A percentile compares a stretch with the other conserved stretches of the same genome.
Evolutionary conservation across 2,888 invertebrate species (phyloP).

Genomic region (Venusia cambrica): DNA sequence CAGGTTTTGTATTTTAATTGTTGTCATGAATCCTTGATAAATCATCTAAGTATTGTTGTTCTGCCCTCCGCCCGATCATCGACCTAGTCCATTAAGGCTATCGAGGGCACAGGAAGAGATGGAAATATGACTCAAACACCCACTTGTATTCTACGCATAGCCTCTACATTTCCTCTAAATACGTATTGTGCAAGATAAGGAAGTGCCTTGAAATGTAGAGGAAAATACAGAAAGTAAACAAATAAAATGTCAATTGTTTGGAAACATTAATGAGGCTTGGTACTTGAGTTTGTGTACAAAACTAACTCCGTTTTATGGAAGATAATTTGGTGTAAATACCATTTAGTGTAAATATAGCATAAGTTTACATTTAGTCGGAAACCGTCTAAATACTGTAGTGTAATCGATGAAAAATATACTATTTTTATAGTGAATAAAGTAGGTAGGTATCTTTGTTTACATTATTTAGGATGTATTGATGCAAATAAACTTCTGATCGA

Average conservation of each 20-base stretch:
- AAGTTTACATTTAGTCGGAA: too few species aligned
- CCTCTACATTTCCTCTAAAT: slow-evolving; percentile 30
- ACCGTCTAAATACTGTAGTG: too few species aligned
- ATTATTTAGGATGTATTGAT: too few species aligned
- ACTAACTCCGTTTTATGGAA: not conserved
- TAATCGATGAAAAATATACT: too few species aligned
- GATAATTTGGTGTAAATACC: too few species aligned
- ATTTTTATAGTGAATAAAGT: too few species aligned
- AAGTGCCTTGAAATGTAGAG: slow-evolving; percentile 23
- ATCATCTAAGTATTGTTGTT: slow-evolving; percentile 9
- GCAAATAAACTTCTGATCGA: too few species aligned
- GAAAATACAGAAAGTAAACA: slow-evolving; percentile 28
- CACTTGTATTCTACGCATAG: slow-evolving; percentile 18
- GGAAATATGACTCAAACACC: slow-evolving; percentile 24
- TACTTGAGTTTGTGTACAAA: slow-evolving; percentile 16
- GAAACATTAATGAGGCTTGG: slow-evolving; percentile 18
- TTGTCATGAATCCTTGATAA: slow-evolving; percentile 5
- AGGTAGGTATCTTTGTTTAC: too few species aligned
- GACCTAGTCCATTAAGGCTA: slow-evolving; percentile 21
- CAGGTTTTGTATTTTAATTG: slow-evolving; percentile 4
- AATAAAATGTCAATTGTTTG: slow-evolving; percentile 22
- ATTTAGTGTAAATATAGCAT: too few species aligned
- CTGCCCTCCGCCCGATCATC: slow-evolving; percentile 23
- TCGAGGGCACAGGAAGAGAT: slow-evolving; percentile 23
- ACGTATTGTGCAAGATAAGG: slow-evolving; percentile 24